These are phyloP conservation scores for Bruchidius siliquastri DNA, from an alignment of 2,888 invertebrate species.

Conservation along the genomic window DNA sequence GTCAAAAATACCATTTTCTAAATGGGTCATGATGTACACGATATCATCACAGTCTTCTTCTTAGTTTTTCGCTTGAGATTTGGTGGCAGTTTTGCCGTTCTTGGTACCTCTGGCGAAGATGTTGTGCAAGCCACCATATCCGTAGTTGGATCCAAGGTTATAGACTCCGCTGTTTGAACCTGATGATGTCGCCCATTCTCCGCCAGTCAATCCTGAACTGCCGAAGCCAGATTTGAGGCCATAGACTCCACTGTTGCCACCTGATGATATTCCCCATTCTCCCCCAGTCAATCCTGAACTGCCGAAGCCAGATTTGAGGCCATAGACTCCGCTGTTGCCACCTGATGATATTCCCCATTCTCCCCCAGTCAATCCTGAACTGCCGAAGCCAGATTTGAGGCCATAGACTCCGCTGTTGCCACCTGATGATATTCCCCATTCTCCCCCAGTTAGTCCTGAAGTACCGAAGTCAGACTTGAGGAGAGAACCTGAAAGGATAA, in stretches of 20 bases:
- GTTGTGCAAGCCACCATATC: conserved; percentile 6
- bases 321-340: not conserved
- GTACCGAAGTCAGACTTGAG: not conserved
- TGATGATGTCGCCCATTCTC: not conserved
- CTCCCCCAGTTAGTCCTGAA: not conserved
- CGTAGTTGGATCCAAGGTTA: not conserved
- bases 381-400: not conserved
- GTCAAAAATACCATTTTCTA: not conserved
- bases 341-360: not conserved
- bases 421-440: not conserved
- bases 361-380: not conserved
- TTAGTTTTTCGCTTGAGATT: not conserved
- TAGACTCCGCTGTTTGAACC: not conserved
- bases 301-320: not conserved
- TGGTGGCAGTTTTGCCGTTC: not conserved
- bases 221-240: not conserved
- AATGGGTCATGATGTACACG: not conserved
- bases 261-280: not conserved
- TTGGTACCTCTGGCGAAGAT: conserved; percentile 9
- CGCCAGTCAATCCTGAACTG: not conserved
- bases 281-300: not conserved
- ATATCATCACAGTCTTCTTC: not conserved
- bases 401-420: not conserved
- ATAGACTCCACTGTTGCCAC: not conserved
- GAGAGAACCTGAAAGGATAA: not conserved